Evolutionary conservation across 1,140 invertebrate genomes (phyloP).

Genomic region (Eurytemora carolleeae): DNA sequence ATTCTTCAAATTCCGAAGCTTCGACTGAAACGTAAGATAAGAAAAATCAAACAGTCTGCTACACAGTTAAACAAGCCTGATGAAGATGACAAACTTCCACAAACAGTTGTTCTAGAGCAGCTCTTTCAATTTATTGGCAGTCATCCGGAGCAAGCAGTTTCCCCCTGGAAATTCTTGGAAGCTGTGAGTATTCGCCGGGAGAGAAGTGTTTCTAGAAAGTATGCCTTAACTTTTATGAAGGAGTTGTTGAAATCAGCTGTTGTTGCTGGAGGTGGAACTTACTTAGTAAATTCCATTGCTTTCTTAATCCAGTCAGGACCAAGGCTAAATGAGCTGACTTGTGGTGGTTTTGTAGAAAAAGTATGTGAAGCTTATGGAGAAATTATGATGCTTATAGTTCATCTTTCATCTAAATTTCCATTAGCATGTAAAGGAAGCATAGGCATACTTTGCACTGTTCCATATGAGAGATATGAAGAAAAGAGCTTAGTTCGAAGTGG

Average conservation of each 20-base stretch:
- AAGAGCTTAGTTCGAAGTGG: slow-evolving; percentile 26
- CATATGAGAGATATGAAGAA: slow-evolving; percentile 27
- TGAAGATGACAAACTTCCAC: slow-evolving; percentile 19
- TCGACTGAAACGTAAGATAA: background rate
- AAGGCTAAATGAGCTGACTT: slow-evolving; percentile 26
- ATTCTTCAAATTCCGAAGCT: slow-evolving; percentile 12
- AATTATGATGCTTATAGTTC: slow-evolving; percentile 25
- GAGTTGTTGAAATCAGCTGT: background rate
- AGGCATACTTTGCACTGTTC: slow-evolving; percentile 26
- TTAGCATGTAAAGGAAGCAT: slow-evolving; percentile 27
- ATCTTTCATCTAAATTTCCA: slow-evolving; percentile 24
- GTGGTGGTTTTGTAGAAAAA: slow-evolving; percentile 25
- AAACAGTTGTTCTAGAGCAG: slow-evolving; percentile 22
- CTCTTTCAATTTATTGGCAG: slow-evolving; percentile 27
- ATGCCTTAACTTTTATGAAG: background rate
- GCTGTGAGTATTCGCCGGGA: background rate
- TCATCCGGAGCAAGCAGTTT: slow-evolving; percentile 24
- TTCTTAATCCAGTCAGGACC: slow-evolving; percentile 8
- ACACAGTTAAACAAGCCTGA: background rate
- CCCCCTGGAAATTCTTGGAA: slow-evolving; percentile 1
- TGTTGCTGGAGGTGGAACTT: background rate
- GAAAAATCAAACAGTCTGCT: background rate
- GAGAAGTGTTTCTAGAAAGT: background rate
- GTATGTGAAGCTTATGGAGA: slow-evolving; percentile 26
- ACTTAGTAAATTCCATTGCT: background rate